Base-by-base conservation (phyloP, 2,888 invertebrate genomes). In the Oxytorus armatus region DNA sequence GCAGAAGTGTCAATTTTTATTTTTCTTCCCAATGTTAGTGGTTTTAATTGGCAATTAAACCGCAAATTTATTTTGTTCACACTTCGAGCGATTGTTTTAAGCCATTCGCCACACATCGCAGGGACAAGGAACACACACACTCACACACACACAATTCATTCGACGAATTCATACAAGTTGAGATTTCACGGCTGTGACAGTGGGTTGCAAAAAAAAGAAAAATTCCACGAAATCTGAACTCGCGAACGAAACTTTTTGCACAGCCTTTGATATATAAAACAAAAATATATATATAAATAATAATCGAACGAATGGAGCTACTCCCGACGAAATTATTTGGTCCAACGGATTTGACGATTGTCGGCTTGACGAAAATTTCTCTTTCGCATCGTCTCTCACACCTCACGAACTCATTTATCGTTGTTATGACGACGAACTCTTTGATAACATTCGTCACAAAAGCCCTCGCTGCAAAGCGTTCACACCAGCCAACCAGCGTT, bases 391-490 rank as follows among this genome's bases (percentile, higher is more conserved):
- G 16, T 14, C n/a, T 3, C 44, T 3, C 44, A 1, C 1, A 44
- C 1, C 7, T 44, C 1, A n/a, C 29, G 29, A 8, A 23, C 4
- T 11, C 49, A 55, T 44, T 61, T 51, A 36, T 11, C 59, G 7
- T 47, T 23, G n/a, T 18, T 11, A 29, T 33, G 29, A 61, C 44
- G 77, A 66, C 61, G 53, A 21, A n/a, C n/a, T n/a, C 18, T 23
- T 33, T 72, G 25, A 49, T 36, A 74, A 72, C 74, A 69, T 72
- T 61, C 59, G 75, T 63, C 76, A 69, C 73, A 73, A 80, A 78
- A 83, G 83, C 82, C n/a, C 74, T 78, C 81, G 73, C 53, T 44
- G 47, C 79, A 77, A 78, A 75, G 66, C 81, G 49, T 61, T 57
- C 66, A 51, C 49, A 68, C 65, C 57, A 39, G 11, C 33, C 63